Base-by-base conservation (phyloP, 2,888 invertebrate genomes). In the Plagodis pulveraria region DNA sequence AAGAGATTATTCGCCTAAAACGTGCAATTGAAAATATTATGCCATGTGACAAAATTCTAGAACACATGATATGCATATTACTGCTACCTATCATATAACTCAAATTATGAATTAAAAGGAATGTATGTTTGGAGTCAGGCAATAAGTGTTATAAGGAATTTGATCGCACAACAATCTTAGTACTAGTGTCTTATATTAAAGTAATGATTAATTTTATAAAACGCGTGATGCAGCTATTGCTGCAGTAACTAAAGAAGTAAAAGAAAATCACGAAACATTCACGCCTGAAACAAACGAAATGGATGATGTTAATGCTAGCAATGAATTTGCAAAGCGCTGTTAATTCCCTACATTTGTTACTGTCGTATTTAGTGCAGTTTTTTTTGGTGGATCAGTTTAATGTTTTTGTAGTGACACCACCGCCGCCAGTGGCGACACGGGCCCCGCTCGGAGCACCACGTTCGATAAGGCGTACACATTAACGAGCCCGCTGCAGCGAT, bases 391-490 rank as follows among this genome's bases (percentile, higher is more conserved):
- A 84, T 83, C 80, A 78, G 79, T 81, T 77, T 75, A 81, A 82
- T 82, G 81, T 79, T 67, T 73, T 76, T 74, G 74, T 70, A 65
- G 56, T 65, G 67, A 5, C 42, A 8, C 12, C 42, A 12, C 63
- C 69, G 69, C 66, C 67, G 60, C 40, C 38, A 49, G 50, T 50
- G 47, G 43, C 44, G 48, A 7, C 9, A 5, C 69, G 62, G 67
- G 69, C 71, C 66, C 62, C 68, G 64, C 69, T 67, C 71, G 71
- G 69, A 68, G 71, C 73, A 74, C 70, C 78, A 73, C 74, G 81
- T 81, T 86, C 87, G 92, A 91, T 91, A 92, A 91, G 89, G 87
- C 86, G 81, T 83, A 87, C 87, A 89, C 91, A 91, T 91, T 89
- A 91, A 88, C 86, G 81, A 79, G 80, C 80, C 76, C 81, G 77